These are phyloP conservation scores for Aplodontia rufa DNA, from an alignment of 2,113 vertebrate species.

Conservation along the genomic window DNA sequence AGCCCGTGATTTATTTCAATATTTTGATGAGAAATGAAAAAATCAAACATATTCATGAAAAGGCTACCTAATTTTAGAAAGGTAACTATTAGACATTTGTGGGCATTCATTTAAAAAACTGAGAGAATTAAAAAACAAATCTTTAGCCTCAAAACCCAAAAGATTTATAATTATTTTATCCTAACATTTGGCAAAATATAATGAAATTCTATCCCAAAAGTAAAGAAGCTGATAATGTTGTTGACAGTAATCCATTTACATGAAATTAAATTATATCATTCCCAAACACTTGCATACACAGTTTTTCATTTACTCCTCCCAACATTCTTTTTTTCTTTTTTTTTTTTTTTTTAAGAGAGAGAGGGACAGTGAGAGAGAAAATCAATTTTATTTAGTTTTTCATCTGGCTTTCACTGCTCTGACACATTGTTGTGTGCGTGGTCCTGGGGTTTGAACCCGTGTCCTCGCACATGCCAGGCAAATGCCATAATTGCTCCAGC, in stretches of 20 bases:
- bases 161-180: slow-evolving; percentile 8
- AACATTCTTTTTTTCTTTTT: too few relatives aligned
- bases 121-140: slow-evolving; percentile 9
- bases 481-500: too few relatives aligned
- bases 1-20: slow-evolving; percentile 27
- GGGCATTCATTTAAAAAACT: neutral
- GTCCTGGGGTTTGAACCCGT: too few relatives aligned
- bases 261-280: neutral
- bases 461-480: too few relatives aligned
- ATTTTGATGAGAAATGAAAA: slow-evolving; percentile 42
- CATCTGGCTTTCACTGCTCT: too few relatives aligned
- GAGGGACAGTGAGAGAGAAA: too few relatives aligned
- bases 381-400: too few relatives aligned
- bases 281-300: neutral
- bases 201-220: neutral
- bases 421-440: too few relatives aligned
- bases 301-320: neutral
- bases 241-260: neutral
- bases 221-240: neutral
- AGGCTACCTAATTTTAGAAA: neutral
- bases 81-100: slow-evolving; percentile 9
- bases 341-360: too few relatives aligned
- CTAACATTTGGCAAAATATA: neutral
- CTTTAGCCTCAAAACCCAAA: slow-evolving; percentile 33
- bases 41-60: slow-evolving; percentile 17